Percentiles rank a stretch among this genome's conserved stretches.
Conservation (phyloP, 2,888 invertebrate species). For the Stenchaetothrips biformis region DNA sequence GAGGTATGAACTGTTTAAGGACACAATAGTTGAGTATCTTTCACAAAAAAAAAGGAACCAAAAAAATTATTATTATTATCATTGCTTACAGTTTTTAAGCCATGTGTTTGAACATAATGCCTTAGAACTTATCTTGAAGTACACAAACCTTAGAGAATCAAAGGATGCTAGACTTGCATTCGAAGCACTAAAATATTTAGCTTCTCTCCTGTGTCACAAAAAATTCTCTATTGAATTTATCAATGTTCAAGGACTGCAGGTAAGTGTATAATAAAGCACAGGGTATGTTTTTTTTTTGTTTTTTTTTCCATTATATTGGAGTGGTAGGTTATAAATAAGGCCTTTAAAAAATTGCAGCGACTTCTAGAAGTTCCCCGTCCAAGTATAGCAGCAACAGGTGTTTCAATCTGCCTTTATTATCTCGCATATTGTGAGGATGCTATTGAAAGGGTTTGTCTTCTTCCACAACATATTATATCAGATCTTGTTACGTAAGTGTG, state of each 20-base stretch:
- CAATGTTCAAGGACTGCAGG: conserved; percentile 77
- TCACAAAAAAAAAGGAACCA: neutral
- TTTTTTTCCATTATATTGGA: conserved; percentile 15
- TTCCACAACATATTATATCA: conserved; percentile 70
- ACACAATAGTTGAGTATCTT: too few species aligned
- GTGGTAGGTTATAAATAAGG: neutral
- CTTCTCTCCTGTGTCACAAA: conserved; percentile 93
- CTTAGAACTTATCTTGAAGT: conserved; percentile 81
- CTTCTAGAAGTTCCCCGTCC: conserved; percentile 87
- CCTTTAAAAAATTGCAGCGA: conserved; percentile 50
- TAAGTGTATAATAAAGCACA: conserved; percentile 40
- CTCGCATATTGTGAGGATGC: conserved; percentile 96
- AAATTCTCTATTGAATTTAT: conserved; percentile 97
- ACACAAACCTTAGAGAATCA: conserved; percentile 82
- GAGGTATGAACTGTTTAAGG: conserved; percentile 54
- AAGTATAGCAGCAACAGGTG: conserved; percentile 92
- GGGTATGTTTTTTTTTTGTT: conserved; percentile 28
- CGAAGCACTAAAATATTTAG: conserved; percentile 92
- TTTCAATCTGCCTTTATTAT: conserved; percentile 93
- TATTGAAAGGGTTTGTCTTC: conserved; percentile 89
- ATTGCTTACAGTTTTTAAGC: conserved; percentile 65
- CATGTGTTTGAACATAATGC: conserved; percentile 92
- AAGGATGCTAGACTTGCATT: conserved; percentile 90
- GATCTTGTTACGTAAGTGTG: conserved; percentile 65
- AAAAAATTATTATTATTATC: conserved; percentile 31